Evolutionary conservation across 2,888 invertebrate genomes (phyloP), one percentile per base, ranked within the genome.

Genomic region (Nomada ferruginata): DNA sequence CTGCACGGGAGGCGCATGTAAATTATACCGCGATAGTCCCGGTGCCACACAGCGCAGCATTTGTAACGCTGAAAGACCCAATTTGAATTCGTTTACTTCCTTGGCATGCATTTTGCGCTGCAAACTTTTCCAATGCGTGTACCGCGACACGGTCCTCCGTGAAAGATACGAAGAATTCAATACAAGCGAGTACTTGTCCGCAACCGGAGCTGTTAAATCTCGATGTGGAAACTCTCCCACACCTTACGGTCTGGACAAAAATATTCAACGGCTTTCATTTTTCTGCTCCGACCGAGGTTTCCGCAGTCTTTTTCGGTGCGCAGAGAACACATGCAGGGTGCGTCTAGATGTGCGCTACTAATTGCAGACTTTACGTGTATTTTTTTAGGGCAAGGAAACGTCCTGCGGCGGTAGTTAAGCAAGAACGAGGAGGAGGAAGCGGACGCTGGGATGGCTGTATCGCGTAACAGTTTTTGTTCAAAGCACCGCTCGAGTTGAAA

Each of bases 331-430:
- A n/a, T 13, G 52, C n/a, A 26, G 18, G 42, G 3, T 9, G 55
- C 47, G 66, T 47, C 66, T 63, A 18, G 15, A 15, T 29, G 36
- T n/a, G 47, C 53, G 29, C 15, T 57, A 75, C 59, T 81, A 81
- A 81, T 80, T 81, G 80, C 69, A 64, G 42, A 26, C 55, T 61
- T 23, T 26, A 13, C 55, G 44, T 83, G 79, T 71, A 86, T 78
- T 79, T 87, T 63, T 85, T 84, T 65, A 80, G 57, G 53, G 26
- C n/a, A 60, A 47, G 61, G 53, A 84, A 79, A 72, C 65, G 69
- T 60, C 71, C 60, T 26, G 70, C 26, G 57, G 75, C 55, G 20
- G 57, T 36, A 18, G 61, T 55, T 55, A 52, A 70, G 74, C 44
- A 18, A 65, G 59, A 63, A 52, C 53, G 50, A n/a, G 44, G 52